Conservation (phyloP, 2,888 invertebrate genomes). For the Eupithecia subumbrata region DNA sequence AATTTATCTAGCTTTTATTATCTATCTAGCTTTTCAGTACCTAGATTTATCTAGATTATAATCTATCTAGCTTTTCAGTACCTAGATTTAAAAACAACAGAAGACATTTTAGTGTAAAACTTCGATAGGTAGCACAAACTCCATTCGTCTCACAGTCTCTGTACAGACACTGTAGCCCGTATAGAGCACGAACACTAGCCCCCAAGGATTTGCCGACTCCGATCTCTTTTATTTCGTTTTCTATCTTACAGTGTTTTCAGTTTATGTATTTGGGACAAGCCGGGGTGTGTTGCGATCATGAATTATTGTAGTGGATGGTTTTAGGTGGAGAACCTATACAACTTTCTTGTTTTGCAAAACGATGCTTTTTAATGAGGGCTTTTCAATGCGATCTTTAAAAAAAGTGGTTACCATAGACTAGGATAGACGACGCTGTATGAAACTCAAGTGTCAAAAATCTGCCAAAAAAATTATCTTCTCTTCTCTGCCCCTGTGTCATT, state of each 20-base stretch:
- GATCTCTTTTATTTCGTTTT: constrained; percentile 35
- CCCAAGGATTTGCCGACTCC: constrained; percentile 27
- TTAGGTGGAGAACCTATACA: not conserved
- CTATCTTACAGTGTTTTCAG: constrained; percentile 28
- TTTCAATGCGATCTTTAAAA: too few relatives aligned
- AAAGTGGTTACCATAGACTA: too few relatives aligned
- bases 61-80: too few relatives aligned
- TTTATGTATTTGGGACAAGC: constrained; percentile 26
- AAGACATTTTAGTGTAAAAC: not conserved
- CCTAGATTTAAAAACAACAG: not conserved
- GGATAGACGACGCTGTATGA: too few relatives aligned
- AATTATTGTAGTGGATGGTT: not conserved
- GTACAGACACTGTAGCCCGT: not conserved
- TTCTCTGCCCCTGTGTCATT: too few relatives aligned
- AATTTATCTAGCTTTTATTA: too few relatives aligned
- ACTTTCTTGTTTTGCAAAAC: not conserved
- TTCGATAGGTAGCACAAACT: not conserved
- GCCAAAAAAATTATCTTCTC: too few relatives aligned
- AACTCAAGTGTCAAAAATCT: too few relatives aligned
- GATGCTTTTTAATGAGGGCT: too few relatives aligned
- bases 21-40: too few relatives aligned
- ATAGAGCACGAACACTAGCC: constrained; percentile 11
- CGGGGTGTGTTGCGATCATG: not conserved
- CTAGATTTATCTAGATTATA: too few relatives aligned
- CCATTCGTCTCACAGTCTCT: not conserved